Conservation (phyloP, 2,113 vertebrate genomes). For the Sphaerodactylus townsendi region DNA sequence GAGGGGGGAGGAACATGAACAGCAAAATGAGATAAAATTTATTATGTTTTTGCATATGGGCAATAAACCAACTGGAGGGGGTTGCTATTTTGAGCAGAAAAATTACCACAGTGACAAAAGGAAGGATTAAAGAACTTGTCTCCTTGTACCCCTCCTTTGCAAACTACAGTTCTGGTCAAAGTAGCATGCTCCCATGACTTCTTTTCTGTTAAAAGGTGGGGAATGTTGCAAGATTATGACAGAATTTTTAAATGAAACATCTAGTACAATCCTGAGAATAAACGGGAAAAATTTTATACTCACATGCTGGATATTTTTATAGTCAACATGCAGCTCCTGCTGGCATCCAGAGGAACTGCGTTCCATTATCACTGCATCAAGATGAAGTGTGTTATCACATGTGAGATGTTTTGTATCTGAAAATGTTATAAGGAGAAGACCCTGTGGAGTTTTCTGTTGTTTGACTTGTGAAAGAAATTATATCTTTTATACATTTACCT, state of each 20-base stretch:
- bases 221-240: background rate
- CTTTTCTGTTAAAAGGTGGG: background rate
- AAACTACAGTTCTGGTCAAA: background rate
- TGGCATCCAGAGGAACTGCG: constrained; percentile 39
- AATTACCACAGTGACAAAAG: background rate
- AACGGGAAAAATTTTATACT: background rate
- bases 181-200: background rate
- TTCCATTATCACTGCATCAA: constrained; percentile 21
- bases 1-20: too few relatives aligned
- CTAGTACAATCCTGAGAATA: background rate
- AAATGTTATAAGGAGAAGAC: constrained; percentile 47
- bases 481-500: constrained; percentile 55
- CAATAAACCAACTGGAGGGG: too few relatives aligned
- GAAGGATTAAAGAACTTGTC: background rate
- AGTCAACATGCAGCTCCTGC: constrained; percentile 20
- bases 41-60: too few relatives aligned
- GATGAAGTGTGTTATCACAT: constrained; percentile 36
- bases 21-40: background rate
- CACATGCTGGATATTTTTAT: background rate
- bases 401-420: constrained; percentile 50
- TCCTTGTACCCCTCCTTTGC: too few relatives aligned
- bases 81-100: background rate
- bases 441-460: constrained; percentile 60
- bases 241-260: background rate
- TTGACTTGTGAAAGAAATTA: constrained; percentile 72